Evolutionary conservation across 2,113 vertebrate genomes (phyloP).

Genomic region (Pangasianodon hypophthalmus): DNA sequence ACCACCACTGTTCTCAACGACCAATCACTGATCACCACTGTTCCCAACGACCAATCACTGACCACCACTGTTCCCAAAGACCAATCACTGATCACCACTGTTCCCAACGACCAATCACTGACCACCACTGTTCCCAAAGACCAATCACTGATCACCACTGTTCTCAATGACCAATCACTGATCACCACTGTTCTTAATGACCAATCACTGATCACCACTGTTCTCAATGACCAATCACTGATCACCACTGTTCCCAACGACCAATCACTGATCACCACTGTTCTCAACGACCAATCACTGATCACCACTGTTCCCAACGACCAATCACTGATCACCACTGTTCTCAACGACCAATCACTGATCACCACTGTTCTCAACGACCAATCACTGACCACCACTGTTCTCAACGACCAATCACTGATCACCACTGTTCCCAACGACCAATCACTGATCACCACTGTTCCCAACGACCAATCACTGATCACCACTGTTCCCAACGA

Average conservation of each 20-base stretch:
- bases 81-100: background rate
- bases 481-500: too few relatives aligned
- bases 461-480: background rate
- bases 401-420: background rate
- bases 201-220: too few relatives aligned
- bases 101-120: background rate
- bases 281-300: background rate
- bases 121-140: too few relatives aligned
- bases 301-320: background rate
- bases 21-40: background rate
- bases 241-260: background rate
- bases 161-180: too few relatives aligned
- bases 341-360: accelerated
- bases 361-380: background rate
- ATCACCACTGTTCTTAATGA: too few relatives aligned
- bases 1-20: background rate
- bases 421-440: background rate
- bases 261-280: background rate
- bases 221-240: background rate
- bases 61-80: background rate
- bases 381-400: background rate
- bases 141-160: too few relatives aligned
- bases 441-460: background rate
- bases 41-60: background rate
- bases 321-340: background rate